phyloP scores from a whole-genome alignment of 2,888 invertebrate genomes.

The Tyria jacobaeae region DNA sequence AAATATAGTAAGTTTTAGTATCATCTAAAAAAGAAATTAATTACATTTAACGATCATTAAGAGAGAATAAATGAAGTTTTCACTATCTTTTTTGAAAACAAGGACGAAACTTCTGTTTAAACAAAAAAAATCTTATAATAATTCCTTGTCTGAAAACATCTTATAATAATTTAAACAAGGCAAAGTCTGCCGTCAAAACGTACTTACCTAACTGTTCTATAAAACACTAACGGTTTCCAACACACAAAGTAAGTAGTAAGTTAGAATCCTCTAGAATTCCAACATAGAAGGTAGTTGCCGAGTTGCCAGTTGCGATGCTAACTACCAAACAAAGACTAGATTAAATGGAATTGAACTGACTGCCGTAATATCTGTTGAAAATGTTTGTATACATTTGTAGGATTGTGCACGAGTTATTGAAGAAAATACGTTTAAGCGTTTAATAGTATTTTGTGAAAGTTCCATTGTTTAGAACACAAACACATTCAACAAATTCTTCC shows the following conservation, averaged over 20 bases:
- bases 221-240: conserved; percentile 29
- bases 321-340: conserved; percentile 51
- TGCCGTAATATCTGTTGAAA: conserved; percentile 28
- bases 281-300: conserved; percentile 23
- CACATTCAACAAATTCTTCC: not conserved
- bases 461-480: not conserved
- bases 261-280: conserved; percentile 41
- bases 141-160: no score
- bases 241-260: conserved; percentile 47
- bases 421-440: not conserved
- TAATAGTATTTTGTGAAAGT: not conserved
- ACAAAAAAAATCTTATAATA: no score
- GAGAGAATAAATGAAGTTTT: no score
- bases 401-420: conserved; percentile 1
- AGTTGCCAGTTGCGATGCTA: conserved; percentile 41
- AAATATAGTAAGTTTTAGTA: no score
- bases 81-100: no score
- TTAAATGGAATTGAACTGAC: conserved; percentile 39
- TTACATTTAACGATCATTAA: no score
- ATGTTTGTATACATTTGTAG: conserved; percentile 9
- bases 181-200: conserved; percentile 13
- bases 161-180: not conserved
- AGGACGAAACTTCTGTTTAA: no score
- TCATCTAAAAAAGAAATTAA: no score
- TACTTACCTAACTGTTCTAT: conserved; percentile 27